Evolutionary conservation across 30 jellyfish, hydroid and myxozoan genomes (phyloP).

Genomic region (Clytia hemisphaerica): DNA sequence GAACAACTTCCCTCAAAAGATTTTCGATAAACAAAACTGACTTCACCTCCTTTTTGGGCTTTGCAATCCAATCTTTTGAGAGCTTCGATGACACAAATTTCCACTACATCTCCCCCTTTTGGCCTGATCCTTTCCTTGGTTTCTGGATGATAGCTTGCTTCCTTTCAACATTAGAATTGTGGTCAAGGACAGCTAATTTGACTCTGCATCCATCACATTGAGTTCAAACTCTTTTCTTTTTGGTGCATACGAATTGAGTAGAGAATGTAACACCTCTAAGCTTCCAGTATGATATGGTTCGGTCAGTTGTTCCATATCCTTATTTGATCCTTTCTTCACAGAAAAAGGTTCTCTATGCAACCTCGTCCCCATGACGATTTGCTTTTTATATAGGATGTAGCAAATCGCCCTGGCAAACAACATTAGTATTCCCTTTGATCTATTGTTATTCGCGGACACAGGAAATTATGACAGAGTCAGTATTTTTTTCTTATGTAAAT

Average conservation of each 20-base stretch:
- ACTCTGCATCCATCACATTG: slow-evolving; percentile 13
- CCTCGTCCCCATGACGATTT: no score
- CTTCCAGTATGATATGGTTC: slow-evolving; percentile 9
- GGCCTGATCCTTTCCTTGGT: not conserved
- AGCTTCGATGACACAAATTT: no score
- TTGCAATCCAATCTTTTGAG: slow-evolving; percentile 4
- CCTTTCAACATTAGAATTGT: slow-evolving; percentile 22
- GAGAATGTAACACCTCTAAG: slow-evolving; percentile 18
- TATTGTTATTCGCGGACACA: not conserved
- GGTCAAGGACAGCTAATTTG: slow-evolving; percentile 16
- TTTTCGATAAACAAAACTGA: no score
- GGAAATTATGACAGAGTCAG: no score
- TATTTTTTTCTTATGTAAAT: no score
- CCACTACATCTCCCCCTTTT: not conserved
- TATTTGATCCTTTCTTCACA: slow-evolving; percentile 8
- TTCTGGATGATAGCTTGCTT: slow-evolving; percentile 20
- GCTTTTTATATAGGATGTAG: no score
- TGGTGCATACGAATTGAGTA: slow-evolving; percentile 5
- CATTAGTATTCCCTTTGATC: no score
- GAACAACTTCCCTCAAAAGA: no score
- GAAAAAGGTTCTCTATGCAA: not conserved
- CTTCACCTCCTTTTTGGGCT: no score
- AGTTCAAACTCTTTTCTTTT: slow-evolving; percentile 22
- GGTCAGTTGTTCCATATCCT: not conserved
- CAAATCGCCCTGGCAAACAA: no score